Evolutionary conservation across 2,113 vertebrate species (phyloP).

Genomic region (Clarias magur): DNA sequence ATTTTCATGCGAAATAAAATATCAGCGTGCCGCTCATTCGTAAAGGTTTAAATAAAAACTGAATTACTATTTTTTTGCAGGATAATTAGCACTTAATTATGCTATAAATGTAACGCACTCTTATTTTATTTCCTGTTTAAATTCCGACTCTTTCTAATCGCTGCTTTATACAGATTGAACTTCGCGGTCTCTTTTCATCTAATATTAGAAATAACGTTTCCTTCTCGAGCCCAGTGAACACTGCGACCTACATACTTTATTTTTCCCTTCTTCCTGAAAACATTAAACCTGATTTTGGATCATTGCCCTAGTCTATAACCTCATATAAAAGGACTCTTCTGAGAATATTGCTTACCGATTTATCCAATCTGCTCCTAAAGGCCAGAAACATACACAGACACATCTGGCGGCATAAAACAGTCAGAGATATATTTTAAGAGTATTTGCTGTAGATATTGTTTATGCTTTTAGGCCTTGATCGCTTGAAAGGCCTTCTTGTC

Average conservation of each 20-base stretch:
- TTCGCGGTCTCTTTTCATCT: neutral
- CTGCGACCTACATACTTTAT: neutral
- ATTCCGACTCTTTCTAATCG: neutral
- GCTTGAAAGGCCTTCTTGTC: constrained; percentile 22
- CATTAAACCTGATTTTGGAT: neutral
- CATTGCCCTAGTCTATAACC: neutral
- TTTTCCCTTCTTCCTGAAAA: neutral
- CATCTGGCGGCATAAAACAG: constrained; percentile 2
- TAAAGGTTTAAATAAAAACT: neutral
- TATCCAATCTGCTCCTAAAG: constrained; percentile 1
- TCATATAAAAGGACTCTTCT: neutral
- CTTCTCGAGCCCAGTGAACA: neutral
- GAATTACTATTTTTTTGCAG: neutral
- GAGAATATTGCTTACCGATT: neutral
- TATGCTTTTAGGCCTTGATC: constrained; percentile 22
- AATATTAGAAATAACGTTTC: neutral
- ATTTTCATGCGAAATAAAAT: neutral
- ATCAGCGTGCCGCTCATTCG: neutral
- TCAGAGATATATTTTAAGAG: neutral
- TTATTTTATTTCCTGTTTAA: neutral
- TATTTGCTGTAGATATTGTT: constrained; percentile 17
- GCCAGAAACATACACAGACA: constrained; percentile 6
- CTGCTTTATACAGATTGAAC: neutral
- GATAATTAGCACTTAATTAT: neutral
- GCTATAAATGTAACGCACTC: neutral